Evolutionary conservation across 2,888 invertebrate species (phyloP).

Genomic region (Sericinus montela): DNA sequence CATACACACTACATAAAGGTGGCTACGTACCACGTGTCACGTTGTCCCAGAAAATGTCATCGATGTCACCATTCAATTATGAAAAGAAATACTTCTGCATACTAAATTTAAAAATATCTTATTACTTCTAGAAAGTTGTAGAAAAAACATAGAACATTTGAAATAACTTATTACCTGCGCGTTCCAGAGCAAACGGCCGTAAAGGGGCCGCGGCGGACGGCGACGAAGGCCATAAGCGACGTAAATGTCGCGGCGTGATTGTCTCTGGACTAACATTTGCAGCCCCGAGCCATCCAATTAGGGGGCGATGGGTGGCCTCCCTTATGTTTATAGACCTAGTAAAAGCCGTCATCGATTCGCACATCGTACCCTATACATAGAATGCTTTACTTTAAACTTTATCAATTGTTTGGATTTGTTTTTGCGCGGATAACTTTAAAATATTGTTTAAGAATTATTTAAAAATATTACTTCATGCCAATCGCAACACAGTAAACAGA

Average conservation of each 20-base stretch:
- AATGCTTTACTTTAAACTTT: too few species aligned
- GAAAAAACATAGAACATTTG: constrained; percentile 2
- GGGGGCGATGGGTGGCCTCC: constrained; percentile 36
- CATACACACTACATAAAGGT: too few species aligned
- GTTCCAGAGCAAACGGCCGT: constrained; percentile 23
- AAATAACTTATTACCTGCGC: constrained; percentile 14
- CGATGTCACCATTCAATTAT: too few species aligned
- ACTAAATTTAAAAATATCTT: too few species aligned
- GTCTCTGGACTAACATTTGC: constrained; percentile 63
- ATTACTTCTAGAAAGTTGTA: neutral
- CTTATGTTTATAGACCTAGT: constrained; percentile 22
- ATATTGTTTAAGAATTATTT: too few species aligned
- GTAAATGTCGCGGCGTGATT: constrained; percentile 62
- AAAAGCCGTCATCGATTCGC: neutral
- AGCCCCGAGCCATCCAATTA: constrained; percentile 53
- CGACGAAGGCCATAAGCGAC: constrained; percentile 43
- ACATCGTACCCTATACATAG: neutral
- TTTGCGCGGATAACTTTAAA: too few species aligned
- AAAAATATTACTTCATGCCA: too few species aligned
- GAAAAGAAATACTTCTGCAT: too few species aligned
- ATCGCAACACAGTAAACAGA: too few species aligned
- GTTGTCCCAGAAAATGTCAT: too few species aligned
- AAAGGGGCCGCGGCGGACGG: constrained; percentile 39
- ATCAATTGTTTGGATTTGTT: too few species aligned
- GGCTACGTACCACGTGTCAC: too few species aligned